phyloP scores from a whole-genome alignment of 30 jellyfish, hydroid and myxozoan genomes.

The Clytia hemisphaerica region DNA sequence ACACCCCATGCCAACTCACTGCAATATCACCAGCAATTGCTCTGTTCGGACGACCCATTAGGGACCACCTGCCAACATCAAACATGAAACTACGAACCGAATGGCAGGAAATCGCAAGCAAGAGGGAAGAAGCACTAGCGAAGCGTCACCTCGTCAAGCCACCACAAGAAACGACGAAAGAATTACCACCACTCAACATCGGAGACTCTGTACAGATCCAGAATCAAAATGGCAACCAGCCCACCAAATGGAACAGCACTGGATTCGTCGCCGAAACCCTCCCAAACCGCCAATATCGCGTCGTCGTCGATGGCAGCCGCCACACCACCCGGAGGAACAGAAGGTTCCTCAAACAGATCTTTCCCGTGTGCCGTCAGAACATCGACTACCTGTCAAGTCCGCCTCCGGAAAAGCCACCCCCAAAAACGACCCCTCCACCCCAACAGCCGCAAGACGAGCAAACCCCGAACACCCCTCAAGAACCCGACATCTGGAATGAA shows the following conservation, averaged over 20 bases:
- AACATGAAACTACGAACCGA: conserved; percentile 11
- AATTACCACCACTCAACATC: background rate
- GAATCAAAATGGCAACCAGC: background rate
- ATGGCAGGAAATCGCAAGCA: conserved; percentile 21
- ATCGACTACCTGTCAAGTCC: too few relatives aligned
- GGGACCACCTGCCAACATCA: conserved; percentile 24
- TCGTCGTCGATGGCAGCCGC: too few relatives aligned
- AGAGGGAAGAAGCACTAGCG: conserved; percentile 28
- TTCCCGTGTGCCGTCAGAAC: too few relatives aligned
- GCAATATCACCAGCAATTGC: background rate
- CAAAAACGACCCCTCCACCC: too few relatives aligned
- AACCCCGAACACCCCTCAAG: too few relatives aligned
- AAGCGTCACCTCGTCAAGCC: too few relatives aligned
- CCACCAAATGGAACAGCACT: background rate
- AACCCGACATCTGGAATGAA: too few relatives aligned
- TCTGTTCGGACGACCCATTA: conserved; percentile 15
- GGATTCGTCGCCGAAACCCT: background rate
- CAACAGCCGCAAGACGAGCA: too few relatives aligned
- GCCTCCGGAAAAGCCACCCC: too few relatives aligned
- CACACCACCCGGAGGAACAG: background rate
- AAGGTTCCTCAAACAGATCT: too few relatives aligned
- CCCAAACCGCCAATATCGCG: conserved; percentile 3
- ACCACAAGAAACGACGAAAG: too few relatives aligned
- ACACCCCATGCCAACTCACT: conserved; percentile 8
- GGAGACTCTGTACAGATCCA: conserved; percentile 5